phyloP scores from a whole-genome alignment of 2,113 vertebrate species.

The Cyphomyrus plagiostoma region DNA sequence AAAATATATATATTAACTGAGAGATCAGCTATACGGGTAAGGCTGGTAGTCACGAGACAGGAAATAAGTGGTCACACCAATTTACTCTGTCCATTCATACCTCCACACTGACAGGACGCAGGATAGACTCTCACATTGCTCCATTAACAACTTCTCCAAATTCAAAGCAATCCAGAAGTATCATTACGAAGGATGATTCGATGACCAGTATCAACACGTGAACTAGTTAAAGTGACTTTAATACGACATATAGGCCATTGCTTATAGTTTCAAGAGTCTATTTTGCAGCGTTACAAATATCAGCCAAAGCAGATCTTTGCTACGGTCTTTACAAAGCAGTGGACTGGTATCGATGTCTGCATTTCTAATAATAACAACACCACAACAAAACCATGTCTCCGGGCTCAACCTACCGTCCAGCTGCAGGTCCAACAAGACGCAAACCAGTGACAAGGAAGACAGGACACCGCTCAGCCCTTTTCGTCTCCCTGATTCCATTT shows the following conservation, averaged over 20 bases:
- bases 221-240: neutral
- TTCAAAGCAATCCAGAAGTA: neutral
- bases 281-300: neutral
- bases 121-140: neutral
- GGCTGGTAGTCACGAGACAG: neutral
- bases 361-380: neutral
- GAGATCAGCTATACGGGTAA: neutral
- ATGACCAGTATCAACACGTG: neutral
- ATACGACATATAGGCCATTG: neutral
- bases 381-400: neutral
- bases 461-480: constrained; percentile 57
- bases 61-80: neutral
- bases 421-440: constrained; percentile 71
- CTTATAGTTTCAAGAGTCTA: neutral
- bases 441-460: constrained; percentile 65
- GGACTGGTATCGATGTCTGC: neutral
- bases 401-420: constrained; percentile 60
- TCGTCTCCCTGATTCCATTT: constrained; percentile 56
- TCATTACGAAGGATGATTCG: neutral
- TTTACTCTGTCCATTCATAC: neutral
- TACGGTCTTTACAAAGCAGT: neutral
- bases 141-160: neutral
- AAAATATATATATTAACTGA: neutral
- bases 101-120: neutral
- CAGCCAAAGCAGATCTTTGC: neutral